These are phyloP conservation scores for Acronicta alni DNA, from an alignment of 2,888 invertebrate species.

Conservation along the genomic window DNA sequence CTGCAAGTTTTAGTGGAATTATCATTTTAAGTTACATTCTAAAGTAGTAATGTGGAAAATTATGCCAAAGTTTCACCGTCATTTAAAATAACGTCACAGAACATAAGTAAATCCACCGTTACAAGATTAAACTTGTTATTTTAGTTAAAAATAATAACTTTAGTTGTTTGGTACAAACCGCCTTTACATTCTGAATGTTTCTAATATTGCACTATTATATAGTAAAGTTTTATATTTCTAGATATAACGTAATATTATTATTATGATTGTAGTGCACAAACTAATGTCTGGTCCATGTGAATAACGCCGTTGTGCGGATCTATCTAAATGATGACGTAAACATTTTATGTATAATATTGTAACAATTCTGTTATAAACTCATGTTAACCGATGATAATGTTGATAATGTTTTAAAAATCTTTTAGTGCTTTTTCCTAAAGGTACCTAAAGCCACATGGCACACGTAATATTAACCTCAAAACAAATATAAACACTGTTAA, in stretches of 20 bases:
- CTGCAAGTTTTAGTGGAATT: constrained; percentile 46
- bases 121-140: constrained; percentile 45
- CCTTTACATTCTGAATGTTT: constrained; percentile 64
- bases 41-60: constrained; percentile 52
- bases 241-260: constrained; percentile 72
- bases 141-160: constrained; percentile 56
- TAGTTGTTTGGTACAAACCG: constrained; percentile 65
- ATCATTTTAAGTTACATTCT: constrained; percentile 54
- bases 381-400: constrained; percentile 79
- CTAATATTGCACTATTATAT: constrained; percentile 67
- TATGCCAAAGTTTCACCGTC: constrained; percentile 59
- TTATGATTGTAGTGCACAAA: constrained; percentile 83
- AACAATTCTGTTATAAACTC: constrained; percentile 76
- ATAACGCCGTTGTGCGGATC: constrained; percentile 28
- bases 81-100: constrained; percentile 45
- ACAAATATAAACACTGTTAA: constrained; percentile 89
- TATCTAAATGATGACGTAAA: constrained; percentile 54
- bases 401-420: constrained; percentile 81
- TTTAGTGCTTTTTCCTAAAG: constrained; percentile 84
- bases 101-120: constrained; percentile 52
- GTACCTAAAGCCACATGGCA: constrained; percentile 84
- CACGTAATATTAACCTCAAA: constrained; percentile 87
- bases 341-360: constrained; percentile 71
- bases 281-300: constrained; percentile 58
- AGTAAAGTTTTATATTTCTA: constrained; percentile 76